Percentiles rank a stretch among this genome's conserved stretches.
Evolutionary conservation across 2,797 vertebrate species (phyloP).

Genomic region (Dendrocincla tyrannina): DNA sequence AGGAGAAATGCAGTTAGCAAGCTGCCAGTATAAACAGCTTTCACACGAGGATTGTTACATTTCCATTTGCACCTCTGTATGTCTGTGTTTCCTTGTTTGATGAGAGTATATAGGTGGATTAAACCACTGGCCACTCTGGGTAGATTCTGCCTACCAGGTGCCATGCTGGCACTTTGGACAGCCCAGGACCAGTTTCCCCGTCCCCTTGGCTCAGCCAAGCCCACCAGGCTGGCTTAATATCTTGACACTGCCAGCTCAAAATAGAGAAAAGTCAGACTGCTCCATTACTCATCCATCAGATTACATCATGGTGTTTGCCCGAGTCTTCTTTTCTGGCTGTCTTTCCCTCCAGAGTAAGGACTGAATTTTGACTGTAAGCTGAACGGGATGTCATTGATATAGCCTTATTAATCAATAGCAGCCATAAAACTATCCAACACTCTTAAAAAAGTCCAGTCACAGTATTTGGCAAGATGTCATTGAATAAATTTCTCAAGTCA

Average conservation of each 20-base stretch:
- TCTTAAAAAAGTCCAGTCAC: constrained; percentile 30
- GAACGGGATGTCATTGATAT: constrained; percentile 20
- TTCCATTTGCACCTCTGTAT: constrained; percentile 46
- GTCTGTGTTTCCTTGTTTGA: background rate
- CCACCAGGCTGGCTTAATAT: background rate
- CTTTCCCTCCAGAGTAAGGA: background rate
- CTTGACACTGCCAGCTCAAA: background rate
- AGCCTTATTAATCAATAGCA: constrained; percentile 39
- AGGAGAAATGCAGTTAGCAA: constrained; percentile 16
- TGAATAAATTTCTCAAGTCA: constrained; percentile 50
- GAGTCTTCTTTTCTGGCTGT: constrained; percentile 2
- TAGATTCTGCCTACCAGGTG: background rate
- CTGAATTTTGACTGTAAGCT: constrained; percentile 31
- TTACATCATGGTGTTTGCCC: constrained; percentile 48
- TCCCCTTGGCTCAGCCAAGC: background rate
- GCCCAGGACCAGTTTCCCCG: background rate
- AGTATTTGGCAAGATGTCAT: constrained; percentile 49
- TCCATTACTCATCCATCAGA: constrained; percentile 17
- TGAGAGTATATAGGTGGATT: background rate
- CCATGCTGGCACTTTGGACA: background rate
- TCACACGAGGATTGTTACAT: background rate
- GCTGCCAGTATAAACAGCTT: constrained; percentile 27
- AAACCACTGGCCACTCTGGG: background rate
- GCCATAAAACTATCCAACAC: constrained; percentile 40
- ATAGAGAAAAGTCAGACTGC: constrained; percentile 1